phyloP scores from a whole-genome alignment of 2,797 vertebrate genomes.

The Florisuga fusca region DNA sequence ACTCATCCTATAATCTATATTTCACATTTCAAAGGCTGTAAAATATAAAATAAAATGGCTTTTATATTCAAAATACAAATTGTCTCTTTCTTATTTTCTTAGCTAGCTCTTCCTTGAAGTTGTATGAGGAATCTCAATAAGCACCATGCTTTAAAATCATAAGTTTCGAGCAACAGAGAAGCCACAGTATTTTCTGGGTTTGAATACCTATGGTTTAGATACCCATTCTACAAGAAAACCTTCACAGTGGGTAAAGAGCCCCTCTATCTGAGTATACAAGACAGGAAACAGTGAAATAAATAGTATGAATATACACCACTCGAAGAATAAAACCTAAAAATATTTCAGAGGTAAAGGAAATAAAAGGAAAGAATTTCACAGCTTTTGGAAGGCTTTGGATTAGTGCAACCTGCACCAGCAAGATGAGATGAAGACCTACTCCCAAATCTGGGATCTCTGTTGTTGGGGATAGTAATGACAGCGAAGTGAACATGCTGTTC shows the following conservation, averaged over 20 bases:
- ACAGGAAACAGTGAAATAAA: background rate
- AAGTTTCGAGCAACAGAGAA: background rate
- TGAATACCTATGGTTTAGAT: no score
- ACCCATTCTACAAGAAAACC: no score
- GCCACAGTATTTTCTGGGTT: background rate
- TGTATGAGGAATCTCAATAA: background rate
- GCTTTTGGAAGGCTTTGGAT: background rate
- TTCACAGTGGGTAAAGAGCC: no score
- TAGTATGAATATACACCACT: background rate
- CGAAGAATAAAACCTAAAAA: background rate
- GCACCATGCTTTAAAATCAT: background rate
- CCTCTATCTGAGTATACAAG: background rate
- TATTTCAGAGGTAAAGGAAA: background rate
- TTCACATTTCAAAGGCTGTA: constrained; percentile 13
- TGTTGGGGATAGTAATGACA: background rate
- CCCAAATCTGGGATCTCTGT: background rate
- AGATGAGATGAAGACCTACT: background rate
- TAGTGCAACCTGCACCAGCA: background rate
- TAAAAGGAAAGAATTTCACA: background rate
- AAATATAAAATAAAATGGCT: background rate
- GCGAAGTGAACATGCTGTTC: background rate
- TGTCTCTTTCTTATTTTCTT: background rate
- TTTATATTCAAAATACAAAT: background rate
- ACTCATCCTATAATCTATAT: background rate
- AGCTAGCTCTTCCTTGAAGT: background rate